Base-by-base conservation (phyloP, 1,140 invertebrate genomes). In the Ganaspis sp. region DNA sequence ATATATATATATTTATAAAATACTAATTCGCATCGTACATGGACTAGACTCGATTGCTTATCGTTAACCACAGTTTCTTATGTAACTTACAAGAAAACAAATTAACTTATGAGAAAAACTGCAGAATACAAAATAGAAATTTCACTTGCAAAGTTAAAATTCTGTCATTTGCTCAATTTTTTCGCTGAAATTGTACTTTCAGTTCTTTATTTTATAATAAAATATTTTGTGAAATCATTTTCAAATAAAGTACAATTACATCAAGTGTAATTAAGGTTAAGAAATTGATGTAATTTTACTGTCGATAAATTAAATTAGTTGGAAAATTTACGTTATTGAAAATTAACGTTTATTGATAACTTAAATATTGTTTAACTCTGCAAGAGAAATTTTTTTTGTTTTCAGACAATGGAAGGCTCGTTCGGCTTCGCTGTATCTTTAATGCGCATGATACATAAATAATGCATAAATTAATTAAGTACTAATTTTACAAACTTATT, bases 21-120 rank as follows among this genome's bases (percentile, higher is more conserved):
- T 85, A 85, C 82, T 88, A 87, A 91, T 90, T 91, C 87, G 89
- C 85, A 89, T 91, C 86, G 89, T 89, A 88, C 88, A 86, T 90
- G 90, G 90, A 91, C 90, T 91, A 91, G 90, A 91, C 84, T 91
- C 83, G 87, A 91, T 90, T 91, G 89, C 88, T 91, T 91, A 91
- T 88, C 84, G 86, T 85, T 90, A 89, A 84, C 87, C 88, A 89
- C 78, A 83, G 85, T 81, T 83, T 84, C 79, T 86, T 78, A 82
- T 89, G 87, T 80, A 85, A 90, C 84, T 87, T 86, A 84, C 87
- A 88, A 88, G 81, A 79, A 84, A 87, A 87, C 80, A 69, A 84
- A 83, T 54, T 72, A 81, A 80, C 74, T 64, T 12, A 86, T 81
- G 84, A 84, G 75, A 83, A 77, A 83, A 86, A 87, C 79, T 83